Conservation (phyloP, 2,888 invertebrate genomes). For the Hemicrepidius hirtus region DNA sequence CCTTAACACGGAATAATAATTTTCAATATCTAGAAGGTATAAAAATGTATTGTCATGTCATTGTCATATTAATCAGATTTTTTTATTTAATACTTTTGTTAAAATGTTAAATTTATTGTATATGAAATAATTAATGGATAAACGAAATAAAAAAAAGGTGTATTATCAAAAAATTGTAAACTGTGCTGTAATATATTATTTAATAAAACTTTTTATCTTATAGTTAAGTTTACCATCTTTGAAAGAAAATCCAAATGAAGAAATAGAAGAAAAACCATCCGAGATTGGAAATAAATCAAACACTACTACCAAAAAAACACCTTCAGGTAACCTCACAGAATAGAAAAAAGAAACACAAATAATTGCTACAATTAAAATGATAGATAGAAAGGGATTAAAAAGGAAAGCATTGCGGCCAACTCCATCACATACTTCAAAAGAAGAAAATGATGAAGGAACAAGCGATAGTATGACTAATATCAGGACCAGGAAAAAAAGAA, state of each 20-base stretch:
- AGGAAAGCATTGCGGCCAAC: neutral
- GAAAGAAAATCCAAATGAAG: constrained; percentile 33
- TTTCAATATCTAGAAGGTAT: too few relatives aligned
- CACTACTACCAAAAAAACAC: neutral
- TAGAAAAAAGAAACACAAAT: neutral
- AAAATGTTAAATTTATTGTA: neutral
- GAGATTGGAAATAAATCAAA: neutral
- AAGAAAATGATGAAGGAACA: neutral
- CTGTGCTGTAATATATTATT: neutral
- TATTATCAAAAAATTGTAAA: neutral
- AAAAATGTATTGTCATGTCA: too few relatives aligned
- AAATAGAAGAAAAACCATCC: neutral
- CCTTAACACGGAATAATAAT: too few relatives aligned
- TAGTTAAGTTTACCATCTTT: constrained; percentile 24
- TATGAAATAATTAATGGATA: neutral
- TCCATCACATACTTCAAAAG: neutral
- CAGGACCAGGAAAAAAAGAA: constrained; percentile 23
- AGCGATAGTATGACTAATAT: neutral
- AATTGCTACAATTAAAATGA: neutral
- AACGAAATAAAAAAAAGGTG: neutral
- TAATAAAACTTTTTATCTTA: constrained; percentile 4
- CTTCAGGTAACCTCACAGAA: neutral
- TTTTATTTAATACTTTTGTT: too few relatives aligned
- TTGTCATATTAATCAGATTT: too few relatives aligned
- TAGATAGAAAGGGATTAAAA: neutral